Base-by-base conservation (phyloP, 2,888 invertebrate species). In the Phaonia tiefii region DNA sequence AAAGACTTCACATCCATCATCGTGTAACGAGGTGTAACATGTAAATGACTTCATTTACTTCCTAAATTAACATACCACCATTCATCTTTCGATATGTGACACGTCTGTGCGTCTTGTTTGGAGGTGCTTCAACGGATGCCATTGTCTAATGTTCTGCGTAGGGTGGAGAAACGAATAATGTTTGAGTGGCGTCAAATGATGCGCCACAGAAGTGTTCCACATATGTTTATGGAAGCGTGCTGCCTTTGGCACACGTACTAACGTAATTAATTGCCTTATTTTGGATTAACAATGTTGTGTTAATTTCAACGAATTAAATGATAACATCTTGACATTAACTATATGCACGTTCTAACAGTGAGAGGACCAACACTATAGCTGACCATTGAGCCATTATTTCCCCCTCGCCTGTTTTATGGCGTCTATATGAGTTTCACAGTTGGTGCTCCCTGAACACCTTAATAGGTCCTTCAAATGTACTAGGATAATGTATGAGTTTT, bases 261-360 rank as follows among this genome's bases (percentile, higher is more conserved):
- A 83, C 80, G 85, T 87, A 89, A 89, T 90, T 90, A 89, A 90
- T 89, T 88, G 89, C 84, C 87, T 87, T 88, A 88, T 88, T 89
- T 89, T 88, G 83, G 78, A 85, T 85, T 86, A 88, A 89, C 90
- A 90, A 89, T 89, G 89, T 89, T 88, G 89, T 88, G 90, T 90
- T 90, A 90, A 90, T 90, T 90, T 89, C 86, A 86, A 88, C 86
- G 89, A 90, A 90, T 90, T 88, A 90, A 90, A 89, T 88, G 90
- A 90, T 90, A 88, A 87, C 86, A 90, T 89, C 89, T 83, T 75
- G 83, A 80, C 84, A 80, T 75, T 79, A 78, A 81, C 77, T 69
- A 56, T 39, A 69, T 39, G 54, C 69, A 69, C 69, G 69, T 69
- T n/a, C n/a, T n/a, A 51, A n/a, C 22, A 67, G 66, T 46, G 22